Conservation (phyloP, 2,888 invertebrate species). For the Chirona hameri region DNA sequence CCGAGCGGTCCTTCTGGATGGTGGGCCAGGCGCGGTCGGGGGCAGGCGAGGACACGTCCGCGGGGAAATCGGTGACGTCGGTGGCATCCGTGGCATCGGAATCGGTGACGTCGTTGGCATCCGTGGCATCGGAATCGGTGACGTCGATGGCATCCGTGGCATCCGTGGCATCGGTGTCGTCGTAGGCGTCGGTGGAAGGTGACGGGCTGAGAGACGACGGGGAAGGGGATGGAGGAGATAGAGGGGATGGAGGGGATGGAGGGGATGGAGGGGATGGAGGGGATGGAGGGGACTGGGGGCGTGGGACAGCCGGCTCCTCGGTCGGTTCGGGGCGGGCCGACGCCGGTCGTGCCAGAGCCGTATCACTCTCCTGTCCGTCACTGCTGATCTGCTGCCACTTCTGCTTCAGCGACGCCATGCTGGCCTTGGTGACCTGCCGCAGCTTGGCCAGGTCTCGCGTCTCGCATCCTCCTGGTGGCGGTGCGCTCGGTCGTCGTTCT, state of each 20-base stretch:
- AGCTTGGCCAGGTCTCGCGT: slow-evolving; percentile 33
- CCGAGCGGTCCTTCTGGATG: background rate
- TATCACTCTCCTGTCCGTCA: slow-evolving; percentile 32
- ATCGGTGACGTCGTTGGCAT: slow-evolving; percentile 34
- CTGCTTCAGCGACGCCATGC: slow-evolving; percentile 46
- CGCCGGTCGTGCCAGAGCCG: slow-evolving; percentile 32
- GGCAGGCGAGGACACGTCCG: background rate
- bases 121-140: no score
- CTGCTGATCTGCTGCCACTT: slow-evolving; percentile 45
- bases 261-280: background rate
- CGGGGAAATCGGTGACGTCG: background rate
- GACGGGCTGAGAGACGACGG: no score
- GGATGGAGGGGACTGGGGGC: slow-evolving; percentile 29
- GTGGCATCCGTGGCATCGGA: background rate
- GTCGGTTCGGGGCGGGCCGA: background rate
- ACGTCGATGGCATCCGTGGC: no score
- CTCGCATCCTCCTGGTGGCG: slow-evolving; percentile 31
- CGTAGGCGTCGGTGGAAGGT: no score
- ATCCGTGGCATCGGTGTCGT: no score
- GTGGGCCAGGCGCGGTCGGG: background rate
- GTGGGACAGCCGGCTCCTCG: background rate
- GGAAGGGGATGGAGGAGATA: background rate
- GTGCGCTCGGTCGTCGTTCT: background rate
- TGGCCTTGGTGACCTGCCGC: slow-evolving; percentile 33
- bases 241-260: background rate